Conservation (phyloP, 2,797 vertebrate species). For the Esox masquinongy region DNA sequence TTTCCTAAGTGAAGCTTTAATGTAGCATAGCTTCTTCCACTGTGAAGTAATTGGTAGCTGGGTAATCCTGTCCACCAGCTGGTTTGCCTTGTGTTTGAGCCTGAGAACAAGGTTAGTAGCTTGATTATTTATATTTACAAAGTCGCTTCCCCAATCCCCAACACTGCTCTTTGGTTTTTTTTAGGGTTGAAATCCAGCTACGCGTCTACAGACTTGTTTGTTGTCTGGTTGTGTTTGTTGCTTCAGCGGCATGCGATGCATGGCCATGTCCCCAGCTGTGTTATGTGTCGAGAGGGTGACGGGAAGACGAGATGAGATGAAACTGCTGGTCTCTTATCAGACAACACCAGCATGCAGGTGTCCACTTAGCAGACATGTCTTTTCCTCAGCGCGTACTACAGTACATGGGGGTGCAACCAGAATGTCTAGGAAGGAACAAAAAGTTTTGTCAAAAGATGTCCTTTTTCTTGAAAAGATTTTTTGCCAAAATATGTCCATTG, state of each 20-base stretch:
- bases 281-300: slow-evolving; percentile 20
- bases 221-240: slow-evolving; percentile 11
- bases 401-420: slow-evolving; percentile 23
- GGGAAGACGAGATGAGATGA: slow-evolving; percentile 18
- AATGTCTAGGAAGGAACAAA: slow-evolving; percentile 21
- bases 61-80: too few relatives aligned
- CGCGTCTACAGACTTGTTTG: slow-evolving; percentile 9
- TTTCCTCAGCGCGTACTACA: slow-evolving; percentile 32
- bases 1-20: too few relatives aligned
- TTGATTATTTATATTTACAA: too few relatives aligned
- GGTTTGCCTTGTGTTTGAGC: too few relatives aligned
- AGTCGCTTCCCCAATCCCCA: too few relatives aligned
- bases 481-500: slow-evolving; percentile 19
- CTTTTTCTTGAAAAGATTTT: slow-evolving; percentile 20
- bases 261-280: slow-evolving; percentile 33
- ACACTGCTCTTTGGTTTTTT: background rate
- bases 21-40: too few relatives aligned
- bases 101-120: too few relatives aligned
- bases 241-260: background rate
- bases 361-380: slow-evolving; percentile 46
- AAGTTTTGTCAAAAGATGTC: slow-evolving; percentile 17
- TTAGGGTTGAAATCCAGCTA: slow-evolving; percentile 32
- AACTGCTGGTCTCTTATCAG: slow-evolving; percentile 3
- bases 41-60: too few relatives aligned
- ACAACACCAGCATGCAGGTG: background rate